Evolutionary conservation across 2,888 invertebrate genomes (phyloP), one percentile per base, ranked within the genome.

Genomic region (Chrysolina americana): DNA sequence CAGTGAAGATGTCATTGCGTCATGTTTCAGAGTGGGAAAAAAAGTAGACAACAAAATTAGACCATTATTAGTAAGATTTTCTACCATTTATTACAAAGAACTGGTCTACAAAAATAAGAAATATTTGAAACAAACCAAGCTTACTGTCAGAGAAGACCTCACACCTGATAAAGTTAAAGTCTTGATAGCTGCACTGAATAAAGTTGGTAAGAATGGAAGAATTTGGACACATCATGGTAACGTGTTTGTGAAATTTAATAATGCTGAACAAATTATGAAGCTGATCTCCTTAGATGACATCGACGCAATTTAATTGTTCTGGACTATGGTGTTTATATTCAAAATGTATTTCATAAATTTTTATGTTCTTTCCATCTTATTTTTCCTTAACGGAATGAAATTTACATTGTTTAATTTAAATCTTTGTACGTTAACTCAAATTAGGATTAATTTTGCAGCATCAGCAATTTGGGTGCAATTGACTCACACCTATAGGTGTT

Each of bases 171-270:
- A 28, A 28, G 28, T 28, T 28, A 28, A 28, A 28, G 28, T 28
- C 28, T 28, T 28, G 28, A 28, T 3, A 50, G 6, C 17, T 50
- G 50, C n/a, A 50, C 50, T 50, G 50, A 17, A n/a, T 50, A 50
- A 50, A 50, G 50, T 50, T 1, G 50, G 50, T 50, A 50, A n/a
- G 15, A 50, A 15, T 50, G 50, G 50, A 50, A 50, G 1, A 1
- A n/a, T 50, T 17, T 50, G 50, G 50, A 50, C 50, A 50, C 50
- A 50, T 50, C 50, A 50, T n/a, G 17, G 50, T 3, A 50, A 50
- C 17, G 50, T 50, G 50, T 50, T 50, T 50, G 50, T 50, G 50
- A 50, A 50, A 50, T 50, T 50, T 50, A 50, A 50, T 50, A 50
- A 50, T 50, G 50, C 50, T 11, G 8, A 50, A 11, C 50, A 15